Base-by-base conservation (phyloP, 1,140 invertebrate genomes). In the Muscidifurax raptorellus region DNA sequence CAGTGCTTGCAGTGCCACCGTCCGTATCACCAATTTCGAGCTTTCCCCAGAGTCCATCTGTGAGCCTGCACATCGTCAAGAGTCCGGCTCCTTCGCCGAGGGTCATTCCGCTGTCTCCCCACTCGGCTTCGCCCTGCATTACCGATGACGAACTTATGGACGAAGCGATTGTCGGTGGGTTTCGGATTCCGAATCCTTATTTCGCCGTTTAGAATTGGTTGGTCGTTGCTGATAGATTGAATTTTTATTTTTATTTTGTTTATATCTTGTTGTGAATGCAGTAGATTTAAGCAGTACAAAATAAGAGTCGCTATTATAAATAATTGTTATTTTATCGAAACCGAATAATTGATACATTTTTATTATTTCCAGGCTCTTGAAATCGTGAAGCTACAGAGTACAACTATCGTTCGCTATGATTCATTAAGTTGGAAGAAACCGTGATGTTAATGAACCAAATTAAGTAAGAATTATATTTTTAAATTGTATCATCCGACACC, bases 91-190 rank as follows among this genome's bases (percentile, higher is more conserved):
- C 96, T 0, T 96, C 95, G 22, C 96, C 95, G 0, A 90, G 96
- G 13, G 94, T 96, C 22, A 94, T 94, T 4, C 91, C 92, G 4
- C 94, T 95, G 1, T 96, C 96, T 10, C 96, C 96, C 3, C 96
- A 96, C 88, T 96, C 96, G 6, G 95, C 95, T 59, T 97, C 97
- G 2, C 96, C 97, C 7, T 96, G 95, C 87, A 96, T 96, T 82
- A 97, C 97, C 82, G 97, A 98, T 88, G 97, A 98, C 90, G 97
- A 98, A 88, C 94, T 98, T 2, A 97, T 98, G 96, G 97, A 98
- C 90, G 97, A 97, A 89, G 96, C 97, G 1, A 92, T 98, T 28
- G 96, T 96, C 47, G 96, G 96, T 71, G 93, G 96, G 92, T 78
- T 13, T 77, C n/a, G 52, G 32, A 44, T 75, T n/a, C 40, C 28